A percentile compares a stretch with the other conserved stretches of the same genome.
Evolutionary conservation across 2,888 invertebrate genomes (phyloP).

Genomic region (Pollenia griseotomentosa): DNA sequence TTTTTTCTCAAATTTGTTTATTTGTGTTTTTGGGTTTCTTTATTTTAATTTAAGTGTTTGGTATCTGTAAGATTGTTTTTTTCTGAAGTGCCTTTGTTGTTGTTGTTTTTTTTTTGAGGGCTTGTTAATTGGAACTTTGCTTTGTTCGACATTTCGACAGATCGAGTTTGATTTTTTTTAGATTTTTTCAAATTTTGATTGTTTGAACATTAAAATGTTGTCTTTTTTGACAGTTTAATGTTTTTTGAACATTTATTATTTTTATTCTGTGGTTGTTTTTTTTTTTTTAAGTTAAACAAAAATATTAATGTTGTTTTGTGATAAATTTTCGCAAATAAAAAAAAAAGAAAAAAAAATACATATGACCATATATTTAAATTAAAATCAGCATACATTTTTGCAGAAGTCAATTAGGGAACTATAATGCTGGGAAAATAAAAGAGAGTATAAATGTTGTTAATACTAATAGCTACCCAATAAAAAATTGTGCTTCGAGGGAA

Average conservation of each 20-base stretch:
- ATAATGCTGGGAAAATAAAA: too few relatives aligned
- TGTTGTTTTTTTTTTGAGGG: constrained; percentile 38
- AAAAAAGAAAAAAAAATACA: too few relatives aligned
- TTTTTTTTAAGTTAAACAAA: not conserved
- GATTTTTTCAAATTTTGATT: constrained; percentile 40
- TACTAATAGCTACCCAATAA: too few relatives aligned
- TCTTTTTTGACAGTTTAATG: constrained; percentile 60
- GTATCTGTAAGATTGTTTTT: not conserved
- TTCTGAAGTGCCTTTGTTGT: constrained; percentile 8
- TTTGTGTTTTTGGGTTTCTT: constrained; percentile 17
- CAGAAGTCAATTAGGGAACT: too few relatives aligned
- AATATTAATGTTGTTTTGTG: constrained; percentile 8
- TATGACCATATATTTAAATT: too few relatives aligned
- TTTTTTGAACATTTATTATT: constrained; percentile 5
- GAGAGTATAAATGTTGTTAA: too few relatives aligned
- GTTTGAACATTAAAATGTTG: constrained; percentile 44
- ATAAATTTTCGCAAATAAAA: not conserved
- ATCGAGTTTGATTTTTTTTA: constrained; percentile 61
- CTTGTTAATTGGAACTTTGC: constrained; percentile 67
- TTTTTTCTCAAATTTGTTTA: constrained; percentile 11
- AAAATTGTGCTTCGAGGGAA: too few relatives aligned
- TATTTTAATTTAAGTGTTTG: constrained; percentile 13
- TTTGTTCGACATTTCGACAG: constrained; percentile 66
- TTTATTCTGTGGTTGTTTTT: not conserved
- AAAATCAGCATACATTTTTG: too few relatives aligned